Evolutionary conservation across 2,888 invertebrate species (phyloP), one percentile per base, ranked within the genome.

Genomic region (Monoplex corrugatus): DNA sequence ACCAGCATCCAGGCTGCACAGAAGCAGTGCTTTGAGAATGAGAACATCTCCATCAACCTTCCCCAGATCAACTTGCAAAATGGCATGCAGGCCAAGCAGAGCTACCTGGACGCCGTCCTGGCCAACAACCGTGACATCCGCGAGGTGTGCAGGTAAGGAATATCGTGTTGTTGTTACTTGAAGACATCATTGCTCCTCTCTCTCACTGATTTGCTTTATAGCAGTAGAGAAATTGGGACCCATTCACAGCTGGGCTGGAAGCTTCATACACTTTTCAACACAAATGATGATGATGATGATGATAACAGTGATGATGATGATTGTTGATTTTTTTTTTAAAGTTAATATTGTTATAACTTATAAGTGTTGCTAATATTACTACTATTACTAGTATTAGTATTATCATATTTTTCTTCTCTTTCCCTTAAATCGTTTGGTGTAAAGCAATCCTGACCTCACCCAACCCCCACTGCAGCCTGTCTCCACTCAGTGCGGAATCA

Each of bases 71-170:
- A 23, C 57, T 19, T 85, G 35, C 1, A 3, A 10, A n/a, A 38
- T 35, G 38, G 84, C 57, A 32, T 38, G 38, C 84, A 85, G 40
- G 35, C 57, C 57, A 85, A 57, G 84, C 44, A 85, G 57, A 85
- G 84, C 57, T 85, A 85, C 84, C 50, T 85, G 57, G 84, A 85
- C 23, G 50, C 84, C 57, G 23, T 85, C 28, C 57, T 85, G 50
- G 32, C 84, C 57, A 85, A 85, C 84, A 85, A 38, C 38, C 16
- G 38, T 35, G 84, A 85, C 84, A 50, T 85, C 35, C 57, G 38
- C 13, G 3, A 19, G 0, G 57, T 85, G 57, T 85, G 84, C 84
- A 57, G 84, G 84, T 85, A 23, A 6, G 38, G n/a, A 16, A 35
- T 32, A n/a, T 75, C n/a, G 35, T 23, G 68, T 5, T 5, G 28